Evolutionary conservation across 2,888 invertebrate species (phyloP).

Genomic region (Agonopterix alstromeriana): DNA sequence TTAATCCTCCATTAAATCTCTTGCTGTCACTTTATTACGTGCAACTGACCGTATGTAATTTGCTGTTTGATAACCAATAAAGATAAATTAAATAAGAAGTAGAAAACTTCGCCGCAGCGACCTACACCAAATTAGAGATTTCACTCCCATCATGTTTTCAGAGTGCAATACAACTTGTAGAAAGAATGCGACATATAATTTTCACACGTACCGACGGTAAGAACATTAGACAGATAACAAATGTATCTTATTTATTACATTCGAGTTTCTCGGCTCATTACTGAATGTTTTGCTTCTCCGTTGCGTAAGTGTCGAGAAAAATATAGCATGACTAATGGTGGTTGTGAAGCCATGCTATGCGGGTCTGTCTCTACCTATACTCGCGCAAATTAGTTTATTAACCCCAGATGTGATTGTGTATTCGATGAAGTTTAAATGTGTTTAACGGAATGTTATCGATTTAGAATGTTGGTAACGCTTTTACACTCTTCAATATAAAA

Average conservation of each 20-base stretch:
- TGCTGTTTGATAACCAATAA: too few species aligned
- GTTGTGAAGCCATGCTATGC: background rate
- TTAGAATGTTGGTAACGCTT: too few species aligned
- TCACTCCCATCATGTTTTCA: too few species aligned
- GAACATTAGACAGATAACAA: conserved; percentile 6
- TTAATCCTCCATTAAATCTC: too few species aligned
- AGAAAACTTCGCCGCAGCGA: too few species aligned
- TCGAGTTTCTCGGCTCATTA: conserved; percentile 8
- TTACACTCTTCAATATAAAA: too few species aligned
- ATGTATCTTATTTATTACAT: conserved; percentile 7
- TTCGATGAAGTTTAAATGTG: too few species aligned
- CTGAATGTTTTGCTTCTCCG: conserved; percentile 8
- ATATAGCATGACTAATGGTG: conserved; percentile 13
- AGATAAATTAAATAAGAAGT: too few species aligned
- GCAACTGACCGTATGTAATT: too few species aligned
- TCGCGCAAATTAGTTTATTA: conserved; percentile 3
- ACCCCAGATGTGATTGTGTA: background rate
- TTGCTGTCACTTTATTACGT: too few species aligned
- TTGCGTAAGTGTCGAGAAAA: conserved; percentile 14
- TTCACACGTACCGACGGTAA: conserved; percentile 1
- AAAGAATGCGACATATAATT: conserved; percentile 3
- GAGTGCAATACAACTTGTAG: background rate
- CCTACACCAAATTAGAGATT: too few species aligned
- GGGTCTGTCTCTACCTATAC: background rate
- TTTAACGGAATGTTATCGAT: too few species aligned